Evolutionary conservation across 92 coral and sea anemone species (phyloP).

Genomic region (Actinernus sp.): DNA sequence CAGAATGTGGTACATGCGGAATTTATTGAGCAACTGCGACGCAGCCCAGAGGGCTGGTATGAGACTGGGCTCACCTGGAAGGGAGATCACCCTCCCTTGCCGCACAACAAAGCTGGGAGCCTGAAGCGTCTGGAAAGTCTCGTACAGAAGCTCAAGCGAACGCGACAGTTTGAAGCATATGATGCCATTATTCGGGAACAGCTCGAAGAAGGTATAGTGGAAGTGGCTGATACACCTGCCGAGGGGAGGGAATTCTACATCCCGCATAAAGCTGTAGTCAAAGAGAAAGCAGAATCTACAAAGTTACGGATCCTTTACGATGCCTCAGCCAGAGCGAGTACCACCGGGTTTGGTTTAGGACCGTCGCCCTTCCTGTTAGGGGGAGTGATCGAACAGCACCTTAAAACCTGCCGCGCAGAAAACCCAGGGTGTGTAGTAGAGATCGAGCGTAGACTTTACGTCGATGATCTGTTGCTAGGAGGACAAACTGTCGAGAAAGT

Average conservation of each 20-base stretch:
- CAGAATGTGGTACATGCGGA: not conserved
- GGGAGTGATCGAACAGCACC: constrained; percentile 31
- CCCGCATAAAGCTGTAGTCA: not conserved
- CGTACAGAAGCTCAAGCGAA: not conserved
- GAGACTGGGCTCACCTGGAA: not conserved
- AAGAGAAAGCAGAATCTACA: not conserved
- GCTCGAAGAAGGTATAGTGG: not conserved
- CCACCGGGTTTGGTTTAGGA: constrained; percentile 20
- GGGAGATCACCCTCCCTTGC: constrained; percentile 10
- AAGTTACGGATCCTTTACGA: constrained; percentile 12
- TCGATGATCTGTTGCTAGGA: constrained; percentile 19
- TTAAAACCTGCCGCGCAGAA: constrained; percentile 1
- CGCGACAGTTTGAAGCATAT: not conserved
- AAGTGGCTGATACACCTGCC: constrained; percentile 6
- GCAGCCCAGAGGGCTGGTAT: constrained; percentile 10
- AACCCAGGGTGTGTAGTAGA: constrained; percentile 11
- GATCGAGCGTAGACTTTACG: constrained; percentile 5
- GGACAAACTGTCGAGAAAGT: not conserved
- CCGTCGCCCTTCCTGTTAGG: constrained; percentile 35
- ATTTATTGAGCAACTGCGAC: not conserved
- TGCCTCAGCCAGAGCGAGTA: not conserved
- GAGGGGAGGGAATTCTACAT: constrained; percentile 11
- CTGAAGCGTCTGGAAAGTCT: not conserved
- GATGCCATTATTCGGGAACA: not conserved
- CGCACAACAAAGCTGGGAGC: not conserved